Conservation (phyloP, 2,888 invertebrate genomes). For the Eristalis tenax region DNA sequence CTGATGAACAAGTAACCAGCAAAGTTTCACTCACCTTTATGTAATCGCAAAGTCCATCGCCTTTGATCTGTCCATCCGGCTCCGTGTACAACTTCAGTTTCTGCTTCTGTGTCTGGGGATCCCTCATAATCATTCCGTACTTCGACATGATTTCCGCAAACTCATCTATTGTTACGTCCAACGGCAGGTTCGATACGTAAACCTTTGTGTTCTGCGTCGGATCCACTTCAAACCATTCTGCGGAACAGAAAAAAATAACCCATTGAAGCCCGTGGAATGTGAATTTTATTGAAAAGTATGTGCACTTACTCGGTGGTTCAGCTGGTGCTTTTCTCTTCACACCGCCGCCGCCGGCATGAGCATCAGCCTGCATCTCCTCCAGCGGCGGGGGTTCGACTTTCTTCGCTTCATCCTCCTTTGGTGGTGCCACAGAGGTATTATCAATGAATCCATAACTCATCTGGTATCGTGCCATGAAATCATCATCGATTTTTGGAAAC, state of each 20-base stretch:
- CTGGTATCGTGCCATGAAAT: slow-evolving; percentile 97
- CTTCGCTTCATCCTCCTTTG: slow-evolving; percentile 74
- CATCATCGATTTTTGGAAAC: slow-evolving; percentile 98
- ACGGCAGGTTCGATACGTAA: slow-evolving; percentile 95
- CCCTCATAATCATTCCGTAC: slow-evolving; percentile 96
- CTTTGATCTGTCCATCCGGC: slow-evolving; percentile 91
- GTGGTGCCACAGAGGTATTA: slow-evolving; percentile 80
- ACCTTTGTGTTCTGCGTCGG: slow-evolving; percentile 96
- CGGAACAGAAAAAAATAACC: slow-evolving; percentile 49
- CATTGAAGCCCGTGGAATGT: background rate
- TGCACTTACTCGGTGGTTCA: slow-evolving; percentile 81
- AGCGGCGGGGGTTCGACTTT: slow-evolving; percentile 73
- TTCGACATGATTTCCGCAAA: slow-evolving; percentile 97
- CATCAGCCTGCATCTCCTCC: slow-evolving; percentile 40
- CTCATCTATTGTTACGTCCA: slow-evolving; percentile 93
- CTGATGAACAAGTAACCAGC: no score
- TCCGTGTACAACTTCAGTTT: slow-evolving; percentile 96
- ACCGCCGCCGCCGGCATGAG: slow-evolving; percentile 46
- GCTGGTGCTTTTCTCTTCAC: slow-evolving; percentile 82
- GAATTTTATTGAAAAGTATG: slow-evolving; percentile 10
- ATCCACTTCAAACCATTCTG: slow-evolving; percentile 96
- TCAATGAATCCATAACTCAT: slow-evolving; percentile 95
- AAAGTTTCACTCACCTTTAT: slow-evolving; percentile 87
- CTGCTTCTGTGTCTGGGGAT: slow-evolving; percentile 89
- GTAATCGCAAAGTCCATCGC: slow-evolving; percentile 97